Base-by-base conservation (phyloP, 2,797 vertebrate species). In the Distichodus sexfasciatus region DNA sequence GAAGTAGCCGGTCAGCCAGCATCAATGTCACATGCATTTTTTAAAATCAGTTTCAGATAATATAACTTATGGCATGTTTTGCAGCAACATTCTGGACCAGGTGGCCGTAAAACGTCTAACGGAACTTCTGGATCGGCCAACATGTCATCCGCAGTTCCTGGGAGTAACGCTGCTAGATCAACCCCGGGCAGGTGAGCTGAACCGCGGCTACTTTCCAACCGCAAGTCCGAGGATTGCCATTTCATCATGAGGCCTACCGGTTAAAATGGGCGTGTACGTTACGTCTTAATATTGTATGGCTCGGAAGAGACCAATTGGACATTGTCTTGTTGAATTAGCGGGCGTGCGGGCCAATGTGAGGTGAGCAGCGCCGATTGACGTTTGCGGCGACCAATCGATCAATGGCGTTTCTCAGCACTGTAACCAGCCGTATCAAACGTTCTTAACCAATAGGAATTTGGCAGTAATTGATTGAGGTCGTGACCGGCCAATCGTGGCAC, bases 91-190 rank as follows among this genome's bases (percentile, higher is more conserved):
- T 76, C 90, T 81, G 87, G 88, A 77, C 88, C 90, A 51, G 84
- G 89, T 78, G 91, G 91, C 81, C 90, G 91, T 69, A 93, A 92
- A 78, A 82, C 91, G 40, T 88, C 91, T 19, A 93, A 93, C 80
- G 90, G 91, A 73, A 91, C 89, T 64, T 84, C 89, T 69, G 89
- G 87, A 79, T 88, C 89, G 71, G 72, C 82, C 55, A 84, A 85
- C 53, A 87, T 91, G 87, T 87, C 91, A 76, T 87, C 91, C 40
- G 82, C 91, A n/a, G 71, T 75, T 59, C 68, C 76, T 48, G 81
- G 78, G 67, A 85, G 84, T 72, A 91, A 82, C 88, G 85, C 83
- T 46, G 85, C 82, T 87, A 89, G 91, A 84, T 84, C 88, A 63
- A 81, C 85, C 71, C 78, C 82, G 31, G 90, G 88, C 74, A 91